Conservation (phyloP, 2,797 vertebrate species). For the Halcyon chelicuti region DNA sequence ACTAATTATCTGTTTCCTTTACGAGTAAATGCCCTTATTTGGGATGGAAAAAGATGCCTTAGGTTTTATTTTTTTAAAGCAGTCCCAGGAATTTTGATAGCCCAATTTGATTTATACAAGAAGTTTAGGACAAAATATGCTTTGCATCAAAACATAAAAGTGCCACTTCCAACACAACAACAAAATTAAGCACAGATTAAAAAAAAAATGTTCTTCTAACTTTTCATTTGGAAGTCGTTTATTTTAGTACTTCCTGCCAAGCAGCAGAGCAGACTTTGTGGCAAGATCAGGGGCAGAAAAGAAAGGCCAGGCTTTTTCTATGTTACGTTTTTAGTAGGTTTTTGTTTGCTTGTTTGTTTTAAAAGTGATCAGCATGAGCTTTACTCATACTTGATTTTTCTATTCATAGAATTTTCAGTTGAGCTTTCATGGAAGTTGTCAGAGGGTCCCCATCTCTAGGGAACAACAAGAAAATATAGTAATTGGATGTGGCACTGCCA, state of each 20-base stretch:
- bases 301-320: background rate
- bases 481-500: constrained; percentile 49
- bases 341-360: background rate
- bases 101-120: constrained; percentile 21
- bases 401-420: background rate
- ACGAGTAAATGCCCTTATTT: constrained; percentile 73
- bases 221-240: constrained; percentile 2
- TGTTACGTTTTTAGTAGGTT: background rate
- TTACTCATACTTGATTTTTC: background rate
- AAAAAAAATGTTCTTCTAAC: background rate
- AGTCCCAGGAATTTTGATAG: constrained; percentile 18
- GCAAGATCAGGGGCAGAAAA: background rate
- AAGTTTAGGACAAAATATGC: constrained; percentile 42
- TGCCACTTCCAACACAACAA: background rate
- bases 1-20: constrained; percentile 61
- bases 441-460: constrained; percentile 1
- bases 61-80: constrained; percentile 13
- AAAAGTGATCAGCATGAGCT: background rate
- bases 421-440: constrained; percentile 15
- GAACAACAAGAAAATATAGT: constrained; percentile 14
- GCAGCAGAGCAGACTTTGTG: background rate
- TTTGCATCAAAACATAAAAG: background rate
- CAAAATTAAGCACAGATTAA: background rate
- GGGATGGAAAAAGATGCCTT: constrained; percentile 76
- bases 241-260: constrained; percentile 27